Evolutionary conservation across 2,888 invertebrate genomes (phyloP), one percentile per base, ranked within the genome.

Genomic region (Pseudococcus jackbeardsleyi): DNA sequence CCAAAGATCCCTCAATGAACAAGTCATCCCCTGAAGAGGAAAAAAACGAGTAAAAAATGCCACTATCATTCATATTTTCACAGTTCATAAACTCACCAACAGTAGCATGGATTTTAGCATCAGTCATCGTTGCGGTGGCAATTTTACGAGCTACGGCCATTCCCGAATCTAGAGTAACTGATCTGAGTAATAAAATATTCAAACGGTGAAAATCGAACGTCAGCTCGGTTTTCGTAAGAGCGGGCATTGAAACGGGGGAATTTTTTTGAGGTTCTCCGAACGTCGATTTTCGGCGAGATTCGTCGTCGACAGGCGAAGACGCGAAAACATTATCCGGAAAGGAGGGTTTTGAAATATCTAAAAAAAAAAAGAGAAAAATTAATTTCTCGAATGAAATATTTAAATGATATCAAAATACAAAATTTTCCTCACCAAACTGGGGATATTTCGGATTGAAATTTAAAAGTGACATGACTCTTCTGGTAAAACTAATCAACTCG

Each of bases 201-300:
- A 99, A 92, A 15, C 98, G 94, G 92, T 97, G 96, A 91, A 98
- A 98, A 91, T 98, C 98, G 91, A 98, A 98, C 39, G 96, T 96
- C 39, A 98, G 94, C 92, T 97, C 96, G 0, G 96, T 96, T 90
- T 95, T 86, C 9, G 88, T 88, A 15, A 88, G 39, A n/a, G 39
- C 54, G 6, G 82, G 88, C 39, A 19, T 11, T 12, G 77, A 39
- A 12, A 12, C 19, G 2, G 79, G 19, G 46, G 46, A 46, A 2
- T 22, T 19, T 42, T 42, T 88, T 19, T 48, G 79, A 26, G 82
- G 17, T 33, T 88, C 88, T 33, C 46, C 39, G 1, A 19, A 42
- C 33, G 19, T 19, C 33, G 79, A 79, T 11, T 54, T 54, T 54
- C 42, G 22, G 3, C 50, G 39, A n/a, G 33, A 11, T 48, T 54